Conservation (phyloP, 2,797 vertebrate species). For the Bufotes viridis region DNA sequence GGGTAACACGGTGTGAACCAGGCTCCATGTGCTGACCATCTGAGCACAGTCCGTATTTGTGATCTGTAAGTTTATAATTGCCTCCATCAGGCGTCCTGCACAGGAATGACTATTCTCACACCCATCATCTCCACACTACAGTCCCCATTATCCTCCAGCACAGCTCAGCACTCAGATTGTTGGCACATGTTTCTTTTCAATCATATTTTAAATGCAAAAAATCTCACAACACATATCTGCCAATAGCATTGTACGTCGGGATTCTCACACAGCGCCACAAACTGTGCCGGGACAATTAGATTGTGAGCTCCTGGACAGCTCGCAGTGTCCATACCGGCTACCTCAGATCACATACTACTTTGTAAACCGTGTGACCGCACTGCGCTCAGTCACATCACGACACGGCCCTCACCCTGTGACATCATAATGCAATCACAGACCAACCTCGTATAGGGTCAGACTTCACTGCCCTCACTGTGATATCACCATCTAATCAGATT, state of each 20-base stretch:
- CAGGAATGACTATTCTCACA: not conserved
- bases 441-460: too few relatives aligned
- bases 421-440: too few relatives aligned
- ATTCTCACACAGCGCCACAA: not conserved
- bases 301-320: not conserved
- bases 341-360: not conserved
- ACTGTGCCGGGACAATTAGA: not conserved
- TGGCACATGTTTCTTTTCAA: not conserved
- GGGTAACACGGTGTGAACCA: too few relatives aligned
- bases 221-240: not conserved
- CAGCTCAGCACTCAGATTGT: not conserved
- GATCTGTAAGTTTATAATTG: not conserved
- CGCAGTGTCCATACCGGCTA: not conserved
- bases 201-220: not conserved
- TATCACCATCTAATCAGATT: not conserved
- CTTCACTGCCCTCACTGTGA: too few relatives aligned
- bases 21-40: not conserved
- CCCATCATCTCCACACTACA: not conserved
- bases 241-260: not conserved
- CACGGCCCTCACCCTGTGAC: too few relatives aligned
- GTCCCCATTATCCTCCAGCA: not conserved
- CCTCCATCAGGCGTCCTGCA: too few relatives aligned
- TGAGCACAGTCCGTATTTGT: not conserved
- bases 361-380: not conserved
- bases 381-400: too few relatives aligned